Evolutionary conservation across 2,888 invertebrate species (phyloP), one percentile per base, ranked within the genome.

Genomic region (Venusia cambrica): DNA sequence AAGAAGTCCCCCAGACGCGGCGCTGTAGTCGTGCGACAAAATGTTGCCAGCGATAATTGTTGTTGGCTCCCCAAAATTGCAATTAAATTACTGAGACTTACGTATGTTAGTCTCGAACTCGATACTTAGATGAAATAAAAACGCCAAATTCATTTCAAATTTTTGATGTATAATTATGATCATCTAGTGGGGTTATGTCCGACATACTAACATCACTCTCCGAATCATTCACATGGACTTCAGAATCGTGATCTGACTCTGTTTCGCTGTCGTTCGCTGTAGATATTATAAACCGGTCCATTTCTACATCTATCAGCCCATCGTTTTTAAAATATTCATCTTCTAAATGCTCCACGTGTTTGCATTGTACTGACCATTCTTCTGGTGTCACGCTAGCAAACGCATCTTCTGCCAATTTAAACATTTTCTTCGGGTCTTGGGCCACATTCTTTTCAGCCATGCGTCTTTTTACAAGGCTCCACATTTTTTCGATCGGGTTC

Each of bases 201-300:
- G n/a, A n/a, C n/a, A n/a, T n/a, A n/a, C n/a, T n/a, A n/a, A n/a
- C n/a, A n/a, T n/a, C n/a, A n/a, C n/a, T n/a, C n/a, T n/a, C n/a
- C n/a, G n/a, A n/a, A n/a, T n/a, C n/a, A n/a, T n/a, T n/a, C n/a
- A n/a, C n/a, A n/a, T n/a, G n/a, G n/a, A n/a, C n/a, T n/a, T n/a
- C n/a, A n/a, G n/a, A 55, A 50, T 30, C n/a, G n/a, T 16, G 16
- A 16, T 16, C 16, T 2, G 16, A 4, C 16, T 4, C n/a, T n/a
- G n/a, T 16, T 16, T 16, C 5, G 5, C 16, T 16, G 5, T 16
- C 16, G n/a, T n/a, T 16, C 2, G 5, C 16, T 5, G 16, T 16
- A 5, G 16, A 16, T 16, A 16, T 16, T 4, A 16, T 16, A 16
- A 16, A 16, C 5, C 16, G 16, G 5, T 16, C 16, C 2, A 16